Evolutionary conservation across 2,888 invertebrate genomes (phyloP).

Genomic region (Pantelozetes paolii): DNA sequence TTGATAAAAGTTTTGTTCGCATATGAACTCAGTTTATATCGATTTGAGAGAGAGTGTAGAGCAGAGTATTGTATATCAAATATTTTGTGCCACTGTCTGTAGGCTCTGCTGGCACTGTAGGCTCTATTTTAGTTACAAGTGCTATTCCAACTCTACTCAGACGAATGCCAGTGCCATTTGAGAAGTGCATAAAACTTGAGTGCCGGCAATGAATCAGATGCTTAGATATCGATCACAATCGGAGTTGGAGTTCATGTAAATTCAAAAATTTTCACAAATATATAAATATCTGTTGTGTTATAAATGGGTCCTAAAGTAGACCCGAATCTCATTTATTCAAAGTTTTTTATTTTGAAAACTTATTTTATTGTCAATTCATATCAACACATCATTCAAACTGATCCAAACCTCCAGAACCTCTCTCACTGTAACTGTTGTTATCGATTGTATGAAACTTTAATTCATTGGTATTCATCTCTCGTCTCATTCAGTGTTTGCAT

Average conservation of each 20-base stretch:
- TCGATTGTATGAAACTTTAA: neutral
- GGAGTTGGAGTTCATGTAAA: slow-evolving; percentile 3
- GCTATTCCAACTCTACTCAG: neutral
- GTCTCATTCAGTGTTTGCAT: slow-evolving; percentile 1
- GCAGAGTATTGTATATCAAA: neutral
- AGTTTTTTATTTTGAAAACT: neutral
- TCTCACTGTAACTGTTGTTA: neutral
- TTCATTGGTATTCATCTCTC: slow-evolving; percentile 30
- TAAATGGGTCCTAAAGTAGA: slow-evolving; percentile 3
- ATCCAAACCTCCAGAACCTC: no score
- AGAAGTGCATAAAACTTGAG: slow-evolving; percentile 19
- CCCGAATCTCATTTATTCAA: slow-evolving; percentile 10
- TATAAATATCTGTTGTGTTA: neutral
- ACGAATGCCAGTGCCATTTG: neutral
- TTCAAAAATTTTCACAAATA: slow-evolving; percentile 5
- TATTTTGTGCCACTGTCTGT: slow-evolving; percentile 24
- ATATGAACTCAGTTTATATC: slow-evolving; percentile 28
- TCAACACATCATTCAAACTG: neutral
- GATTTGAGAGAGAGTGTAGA: neutral
- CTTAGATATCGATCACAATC: slow-evolving; percentile 24
- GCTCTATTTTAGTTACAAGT: slow-evolving; percentile 31
- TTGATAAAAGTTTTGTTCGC: slow-evolving; percentile 24
- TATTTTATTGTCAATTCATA: slow-evolving; percentile 4
- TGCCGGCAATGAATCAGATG: slow-evolving; percentile 29
- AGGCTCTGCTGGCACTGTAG: no score